Percentiles rank a stretch among this genome's conserved stretches.
These are phyloP conservation scores for Drosophila sordidapex DNA, from an alignment of 2,888 invertebrate species.

Conservation along the genomic window DNA sequence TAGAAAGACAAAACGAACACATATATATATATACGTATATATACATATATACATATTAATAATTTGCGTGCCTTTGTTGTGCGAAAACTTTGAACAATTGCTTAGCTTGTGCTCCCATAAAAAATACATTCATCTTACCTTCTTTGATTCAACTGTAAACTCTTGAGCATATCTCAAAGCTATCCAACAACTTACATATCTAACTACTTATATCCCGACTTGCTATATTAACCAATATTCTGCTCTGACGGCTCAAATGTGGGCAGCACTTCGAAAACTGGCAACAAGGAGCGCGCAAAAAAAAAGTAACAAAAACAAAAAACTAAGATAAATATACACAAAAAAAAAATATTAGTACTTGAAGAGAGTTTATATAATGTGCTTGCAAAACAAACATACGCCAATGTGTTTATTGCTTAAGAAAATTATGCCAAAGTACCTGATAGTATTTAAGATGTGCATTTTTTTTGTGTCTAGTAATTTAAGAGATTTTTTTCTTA, in stretches of 20 bases:
- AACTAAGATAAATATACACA: background rate
- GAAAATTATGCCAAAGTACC: slow-evolving; percentile 83
- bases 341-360: background rate
- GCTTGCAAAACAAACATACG: slow-evolving; percentile 26
- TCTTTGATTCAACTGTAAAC: slow-evolving; percentile 3
- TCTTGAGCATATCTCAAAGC: slow-evolving; percentile 34
- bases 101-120: slow-evolving; percentile 19
- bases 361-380: slow-evolving; percentile 26
- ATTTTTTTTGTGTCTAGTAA: slow-evolving; percentile 34
- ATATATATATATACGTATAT: background rate
- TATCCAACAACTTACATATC: slow-evolving; percentile 26
- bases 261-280: slow-evolving; percentile 20
- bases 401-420: slow-evolving; percentile 36
- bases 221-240: slow-evolving; percentile 8
- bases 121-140: background rate
- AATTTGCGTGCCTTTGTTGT: slow-evolving; percentile 48
- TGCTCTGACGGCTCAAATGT: slow-evolving; percentile 16
- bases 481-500: slow-evolving; percentile 26
- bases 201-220: slow-evolving; percentile 4
- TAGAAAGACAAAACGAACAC: slow-evolving; percentile 17
- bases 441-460: slow-evolving; percentile 78
- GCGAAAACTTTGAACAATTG: slow-evolving; percentile 7
- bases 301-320: slow-evolving; percentile 9
- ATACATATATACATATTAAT: background rate
- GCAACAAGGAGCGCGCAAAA: slow-evolving; percentile 21